These are phyloP conservation scores for Cynocephalus volans DNA, from an alignment of 2,113 vertebrate genomes.

Conservation along the genomic window DNA sequence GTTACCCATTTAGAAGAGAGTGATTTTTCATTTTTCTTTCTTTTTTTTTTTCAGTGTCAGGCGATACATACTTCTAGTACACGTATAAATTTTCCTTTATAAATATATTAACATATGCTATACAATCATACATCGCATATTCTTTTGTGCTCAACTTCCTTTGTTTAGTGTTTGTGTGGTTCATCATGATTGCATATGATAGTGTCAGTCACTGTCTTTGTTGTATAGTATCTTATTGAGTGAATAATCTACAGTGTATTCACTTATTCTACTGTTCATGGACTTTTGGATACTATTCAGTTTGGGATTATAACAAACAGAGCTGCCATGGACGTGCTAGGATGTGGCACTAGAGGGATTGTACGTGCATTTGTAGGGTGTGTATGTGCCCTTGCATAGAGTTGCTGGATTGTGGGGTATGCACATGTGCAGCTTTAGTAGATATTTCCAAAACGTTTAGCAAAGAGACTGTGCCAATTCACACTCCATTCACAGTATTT, in stretches of 20 bases:
- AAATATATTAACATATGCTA: not conserved
- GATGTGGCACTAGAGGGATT: not conserved
- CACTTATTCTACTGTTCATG: rapidly evolving
- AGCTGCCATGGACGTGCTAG: not conserved
- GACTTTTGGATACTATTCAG: not conserved
- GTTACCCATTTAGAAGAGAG: not conserved
- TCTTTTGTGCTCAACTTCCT: not conserved
- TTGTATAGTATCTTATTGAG: rapidly evolving
- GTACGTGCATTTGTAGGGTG: not conserved
- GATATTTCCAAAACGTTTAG: too few relatives aligned
- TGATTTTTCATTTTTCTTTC: too few relatives aligned
- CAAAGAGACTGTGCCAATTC: too few relatives aligned
- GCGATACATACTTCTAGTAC: not conserved
- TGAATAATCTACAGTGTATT: not conserved
- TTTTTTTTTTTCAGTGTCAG: not conserved
- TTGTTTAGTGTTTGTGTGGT: rapidly evolving
- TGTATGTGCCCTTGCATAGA: rapidly evolving
- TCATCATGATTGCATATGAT: not conserved
- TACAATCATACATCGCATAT: rapidly evolving
- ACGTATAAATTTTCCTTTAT: not conserved
- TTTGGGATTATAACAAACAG: not conserved
- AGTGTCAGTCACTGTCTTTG: not conserved
- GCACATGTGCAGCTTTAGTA: too few relatives aligned
- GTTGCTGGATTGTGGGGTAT: too few relatives aligned
- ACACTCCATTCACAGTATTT: too few relatives aligned